Conservation (phyloP, 2,888 invertebrate genomes). For the Meandrusa payeni region DNA sequence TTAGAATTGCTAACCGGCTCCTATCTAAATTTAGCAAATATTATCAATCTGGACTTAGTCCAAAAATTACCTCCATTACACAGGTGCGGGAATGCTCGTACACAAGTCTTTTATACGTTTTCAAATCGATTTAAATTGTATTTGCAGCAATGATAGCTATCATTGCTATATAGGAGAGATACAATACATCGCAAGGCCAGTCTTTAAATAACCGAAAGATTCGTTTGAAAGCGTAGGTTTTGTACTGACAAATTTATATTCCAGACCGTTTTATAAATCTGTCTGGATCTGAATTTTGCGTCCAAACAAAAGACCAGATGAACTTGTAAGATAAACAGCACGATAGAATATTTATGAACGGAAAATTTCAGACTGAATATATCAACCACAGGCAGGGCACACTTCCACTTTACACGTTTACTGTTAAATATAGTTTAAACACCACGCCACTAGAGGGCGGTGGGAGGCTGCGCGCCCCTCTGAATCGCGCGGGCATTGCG, state of each 20-base stretch:
- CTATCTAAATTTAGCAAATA: constrained; percentile 26
- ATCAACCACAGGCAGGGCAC: no score
- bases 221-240: constrained; percentile 49
- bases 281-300: constrained; percentile 6
- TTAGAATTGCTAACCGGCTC: constrained; percentile 7
- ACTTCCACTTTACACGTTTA: no score
- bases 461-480: no score
- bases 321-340: constrained; percentile 5
- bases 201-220: constrained; percentile 59
- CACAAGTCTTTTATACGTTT: constrained; percentile 50
- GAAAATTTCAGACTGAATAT: no score
- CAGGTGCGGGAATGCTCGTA: constrained; percentile 51
- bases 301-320: constrained; percentile 8
- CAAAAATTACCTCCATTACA: constrained; percentile 41
- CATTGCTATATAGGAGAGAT: constrained; percentile 51
- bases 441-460: no score
- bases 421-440: no score
- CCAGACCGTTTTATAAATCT: constrained; percentile 19
- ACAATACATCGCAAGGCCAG: constrained; percentile 69
- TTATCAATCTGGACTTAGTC: constrained; percentile 54
- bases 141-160: constrained; percentile 58
- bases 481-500: no score
- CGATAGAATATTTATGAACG: constrained; percentile 1
- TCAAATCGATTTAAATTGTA: constrained; percentile 50
- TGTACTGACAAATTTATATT: constrained; percentile 36